Percentiles rank a stretch among this genome's conserved stretches.
phyloP scores from a whole-genome alignment of 1,140 invertebrate species.

The Hyles vespertilio region DNA sequence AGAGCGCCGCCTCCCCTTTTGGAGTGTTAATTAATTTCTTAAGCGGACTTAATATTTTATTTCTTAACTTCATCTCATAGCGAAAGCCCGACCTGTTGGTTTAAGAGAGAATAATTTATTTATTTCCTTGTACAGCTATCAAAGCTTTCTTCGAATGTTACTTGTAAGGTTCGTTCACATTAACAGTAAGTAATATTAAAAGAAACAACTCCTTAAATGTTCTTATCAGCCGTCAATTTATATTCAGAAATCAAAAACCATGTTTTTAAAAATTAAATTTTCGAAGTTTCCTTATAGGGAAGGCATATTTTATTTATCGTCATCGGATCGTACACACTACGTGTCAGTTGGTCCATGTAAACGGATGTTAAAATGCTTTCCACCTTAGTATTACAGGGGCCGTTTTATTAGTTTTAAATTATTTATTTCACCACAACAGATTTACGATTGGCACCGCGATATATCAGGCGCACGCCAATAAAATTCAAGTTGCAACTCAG shows the following conservation, averaged over 20 bases:
- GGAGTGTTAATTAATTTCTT: constrained; percentile 11
- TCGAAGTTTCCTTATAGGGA: too few relatives aligned
- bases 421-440: constrained; percentile 68
- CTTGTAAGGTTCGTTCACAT: not conserved
- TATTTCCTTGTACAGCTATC: constrained; percentile 5
- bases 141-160: constrained; percentile 11
- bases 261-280: too few relatives aligned
- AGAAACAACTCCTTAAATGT: too few relatives aligned
- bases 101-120: constrained; percentile 9
- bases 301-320: too few relatives aligned
- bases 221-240: too few relatives aligned
- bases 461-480: constrained; percentile 66
- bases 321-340: too few relatives aligned
- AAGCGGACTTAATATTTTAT: constrained; percentile 6
- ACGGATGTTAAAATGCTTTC: too few relatives aligned
- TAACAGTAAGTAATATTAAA: too few relatives aligned
- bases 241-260: too few relatives aligned
- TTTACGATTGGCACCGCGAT: constrained; percentile 68
- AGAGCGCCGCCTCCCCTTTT: not conserved
- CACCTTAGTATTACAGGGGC: constrained; percentile 14
- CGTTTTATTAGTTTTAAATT: constrained; percentile 71
- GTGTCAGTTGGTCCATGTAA: constrained; percentile 6
- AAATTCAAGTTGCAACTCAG: constrained; percentile 41
- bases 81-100: constrained; percentile 4
- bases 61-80: not conserved